These are phyloP conservation scores for Latheticus oryzae DNA, from an alignment of 2,888 invertebrate genomes.

Conservation along the genomic window DNA sequence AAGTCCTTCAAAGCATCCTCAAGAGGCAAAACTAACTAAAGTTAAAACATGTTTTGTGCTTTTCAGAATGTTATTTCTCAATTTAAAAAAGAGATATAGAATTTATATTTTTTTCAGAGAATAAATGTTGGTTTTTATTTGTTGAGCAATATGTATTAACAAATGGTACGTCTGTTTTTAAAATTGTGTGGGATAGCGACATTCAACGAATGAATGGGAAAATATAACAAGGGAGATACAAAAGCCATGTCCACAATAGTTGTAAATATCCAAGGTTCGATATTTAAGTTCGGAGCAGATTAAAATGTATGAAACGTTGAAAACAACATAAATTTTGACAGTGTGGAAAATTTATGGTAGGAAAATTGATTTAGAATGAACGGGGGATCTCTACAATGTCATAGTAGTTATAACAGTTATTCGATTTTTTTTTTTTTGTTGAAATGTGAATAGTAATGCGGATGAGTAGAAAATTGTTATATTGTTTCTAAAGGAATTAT, in stretches of 20 bases:
- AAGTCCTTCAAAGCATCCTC: too few relatives aligned
- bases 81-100: too few relatives aligned
- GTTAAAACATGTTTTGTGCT: slow-evolving; percentile 3
- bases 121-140: too few relatives aligned
- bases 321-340: slow-evolving; percentile 34
- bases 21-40: too few relatives aligned
- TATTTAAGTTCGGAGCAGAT: slow-evolving; percentile 29
- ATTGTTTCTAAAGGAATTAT: slow-evolving; percentile 21
- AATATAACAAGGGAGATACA: not conserved
- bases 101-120: too few relatives aligned
- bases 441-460: slow-evolving; percentile 4
- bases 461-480: slow-evolving; percentile 20
- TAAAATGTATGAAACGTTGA: slow-evolving; percentile 35
- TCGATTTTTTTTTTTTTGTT: too few relatives aligned
- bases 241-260: slow-evolving; percentile 5
- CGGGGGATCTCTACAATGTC: slow-evolving; percentile 34
- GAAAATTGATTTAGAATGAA: slow-evolving; percentile 39
- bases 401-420: too few relatives aligned
- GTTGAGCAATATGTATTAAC: too few relatives aligned
- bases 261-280: slow-evolving; percentile 18
- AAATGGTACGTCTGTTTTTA: too few relatives aligned
- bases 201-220: too few relatives aligned
- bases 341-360: slow-evolving; percentile 32
- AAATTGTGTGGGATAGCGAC: too few relatives aligned
- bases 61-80: too few relatives aligned